Conservation (phyloP, 2,888 invertebrate species). For the Hermaeophaga mercurialis region DNA sequence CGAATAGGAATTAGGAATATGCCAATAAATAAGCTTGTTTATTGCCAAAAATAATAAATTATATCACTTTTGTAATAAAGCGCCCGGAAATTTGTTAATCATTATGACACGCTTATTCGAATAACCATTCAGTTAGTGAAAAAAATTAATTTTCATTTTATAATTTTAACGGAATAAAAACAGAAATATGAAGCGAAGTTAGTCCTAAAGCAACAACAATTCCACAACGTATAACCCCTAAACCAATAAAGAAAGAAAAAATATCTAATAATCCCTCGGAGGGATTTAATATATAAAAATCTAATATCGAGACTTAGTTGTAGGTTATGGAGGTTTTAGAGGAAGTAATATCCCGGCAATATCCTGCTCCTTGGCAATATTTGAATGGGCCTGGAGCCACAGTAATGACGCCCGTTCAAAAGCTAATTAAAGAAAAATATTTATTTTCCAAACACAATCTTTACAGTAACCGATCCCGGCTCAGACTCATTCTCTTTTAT, state of each 20-base stretch:
- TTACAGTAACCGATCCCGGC: slow-evolving; percentile 36
- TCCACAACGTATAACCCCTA: background rate
- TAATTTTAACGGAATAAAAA: too few relatives aligned
- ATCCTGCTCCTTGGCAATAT: slow-evolving; percentile 25
- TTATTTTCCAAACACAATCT: slow-evolving; percentile 51
- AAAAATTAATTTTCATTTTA: too few relatives aligned
- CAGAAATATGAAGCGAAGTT: too few relatives aligned
- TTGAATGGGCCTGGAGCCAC: slow-evolving; percentile 26
- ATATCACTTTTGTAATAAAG: too few relatives aligned
- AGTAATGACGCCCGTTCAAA: slow-evolving; percentile 35
- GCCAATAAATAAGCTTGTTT: too few relatives aligned
- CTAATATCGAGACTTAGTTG: slow-evolving; percentile 20
- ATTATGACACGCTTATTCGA: too few relatives aligned
- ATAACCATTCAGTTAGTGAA: too few relatives aligned
- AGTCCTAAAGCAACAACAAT: slow-evolving; percentile 14
- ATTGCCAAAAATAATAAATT: too few relatives aligned
- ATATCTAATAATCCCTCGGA: slow-evolving; percentile 6
- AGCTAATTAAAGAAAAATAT: slow-evolving; percentile 53
- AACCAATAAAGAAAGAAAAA: slow-evolving; percentile 9
- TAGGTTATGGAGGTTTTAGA: slow-evolving; percentile 29
- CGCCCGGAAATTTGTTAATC: too few relatives aligned
- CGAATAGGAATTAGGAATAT: slow-evolving; percentile 5
- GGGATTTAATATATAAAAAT: slow-evolving; percentile 19
- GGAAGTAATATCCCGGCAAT: slow-evolving; percentile 38
- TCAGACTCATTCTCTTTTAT: too few relatives aligned